phyloP scores from a whole-genome alignment of 2,888 invertebrate species.

The Nemapogon koenigi region DNA sequence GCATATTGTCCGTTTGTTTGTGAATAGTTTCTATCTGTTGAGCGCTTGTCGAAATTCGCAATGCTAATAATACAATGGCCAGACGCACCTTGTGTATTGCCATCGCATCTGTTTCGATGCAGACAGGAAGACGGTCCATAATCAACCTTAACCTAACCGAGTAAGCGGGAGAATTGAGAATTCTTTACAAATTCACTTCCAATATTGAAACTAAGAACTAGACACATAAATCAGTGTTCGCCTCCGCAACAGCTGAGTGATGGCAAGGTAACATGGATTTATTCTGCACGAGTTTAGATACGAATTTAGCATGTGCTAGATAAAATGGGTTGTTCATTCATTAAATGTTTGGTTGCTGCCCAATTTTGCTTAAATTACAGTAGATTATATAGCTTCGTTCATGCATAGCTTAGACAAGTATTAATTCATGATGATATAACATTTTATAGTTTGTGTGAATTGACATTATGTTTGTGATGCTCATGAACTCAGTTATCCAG shows the following conservation, averaged over 20 bases:
- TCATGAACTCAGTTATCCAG: no score
- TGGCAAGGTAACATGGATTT: conserved; percentile 33
- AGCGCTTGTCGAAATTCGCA: conserved; percentile 52
- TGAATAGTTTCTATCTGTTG: conserved; percentile 39
- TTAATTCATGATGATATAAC: no score
- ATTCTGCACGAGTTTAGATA: conserved; percentile 31
- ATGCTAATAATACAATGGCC: conserved; percentile 55
- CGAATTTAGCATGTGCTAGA: no score
- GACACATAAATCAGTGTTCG: conserved; percentile 35
- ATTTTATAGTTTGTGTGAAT: no score
- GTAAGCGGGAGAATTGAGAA: conserved; percentile 20
- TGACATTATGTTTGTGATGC: no score
- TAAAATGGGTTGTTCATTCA: no score
- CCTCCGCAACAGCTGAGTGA: conserved; percentile 26
- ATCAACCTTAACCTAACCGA: conserved; percentile 26
- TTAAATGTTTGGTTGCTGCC: no score
- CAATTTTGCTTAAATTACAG: no score
- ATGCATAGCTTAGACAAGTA: no score
- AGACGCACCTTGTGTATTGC: conserved; percentile 40
- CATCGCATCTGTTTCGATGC: conserved; percentile 33
- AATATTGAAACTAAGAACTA: conserved; percentile 28
- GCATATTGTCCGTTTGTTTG: conserved; percentile 47
- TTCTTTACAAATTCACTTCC: conserved; percentile 22
- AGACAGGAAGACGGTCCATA: conserved; percentile 22
- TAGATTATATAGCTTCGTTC: no score